Evolutionary conservation across 2,888 invertebrate genomes (phyloP).

Genomic region (Phalera bucephala): DNA sequence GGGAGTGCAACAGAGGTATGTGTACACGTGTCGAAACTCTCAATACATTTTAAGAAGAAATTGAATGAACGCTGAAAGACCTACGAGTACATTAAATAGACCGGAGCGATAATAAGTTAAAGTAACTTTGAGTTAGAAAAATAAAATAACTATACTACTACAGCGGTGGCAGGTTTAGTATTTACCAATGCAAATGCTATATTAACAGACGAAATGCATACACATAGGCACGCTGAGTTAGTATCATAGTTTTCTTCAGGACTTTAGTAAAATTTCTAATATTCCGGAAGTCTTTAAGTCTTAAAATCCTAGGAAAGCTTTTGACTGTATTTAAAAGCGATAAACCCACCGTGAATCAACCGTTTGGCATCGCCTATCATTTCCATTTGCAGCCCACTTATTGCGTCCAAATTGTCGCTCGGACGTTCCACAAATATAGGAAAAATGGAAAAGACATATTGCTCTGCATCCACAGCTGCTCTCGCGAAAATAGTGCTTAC

Average conservation of each 20-base stretch:
- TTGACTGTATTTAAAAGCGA: no score
- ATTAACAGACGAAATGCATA: no score
- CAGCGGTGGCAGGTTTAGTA: no score
- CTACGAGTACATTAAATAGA: neutral
- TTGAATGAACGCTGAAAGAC: neutral
- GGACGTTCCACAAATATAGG: slow-evolving; percentile 41
- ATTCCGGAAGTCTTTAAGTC: no score
- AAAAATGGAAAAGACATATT: slow-evolving; percentile 47
- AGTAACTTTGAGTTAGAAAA: no score
- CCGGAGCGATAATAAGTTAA: no score
- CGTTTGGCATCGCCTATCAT: slow-evolving; percentile 19
- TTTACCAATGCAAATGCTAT: no score
- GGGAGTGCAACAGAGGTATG: neutral
- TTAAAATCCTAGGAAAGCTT: no score
- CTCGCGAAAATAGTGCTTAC: slow-evolving; percentile 12
- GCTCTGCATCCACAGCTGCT: slow-evolving; percentile 8
- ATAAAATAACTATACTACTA: no score
- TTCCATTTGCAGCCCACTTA: slow-evolving; percentile 31
- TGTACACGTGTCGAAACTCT: neutral
- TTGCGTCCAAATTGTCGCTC: slow-evolving; percentile 38
- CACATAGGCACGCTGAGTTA: no score
- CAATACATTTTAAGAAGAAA: neutral
- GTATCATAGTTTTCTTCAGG: no score
- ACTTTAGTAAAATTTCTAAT: no score
- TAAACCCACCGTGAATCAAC: slow-evolving; percentile 6